Percentiles rank a stretch among this genome's conserved stretches.
Conservation (phyloP, 2,888 invertebrate species). For the Hypolimnas misippus region DNA sequence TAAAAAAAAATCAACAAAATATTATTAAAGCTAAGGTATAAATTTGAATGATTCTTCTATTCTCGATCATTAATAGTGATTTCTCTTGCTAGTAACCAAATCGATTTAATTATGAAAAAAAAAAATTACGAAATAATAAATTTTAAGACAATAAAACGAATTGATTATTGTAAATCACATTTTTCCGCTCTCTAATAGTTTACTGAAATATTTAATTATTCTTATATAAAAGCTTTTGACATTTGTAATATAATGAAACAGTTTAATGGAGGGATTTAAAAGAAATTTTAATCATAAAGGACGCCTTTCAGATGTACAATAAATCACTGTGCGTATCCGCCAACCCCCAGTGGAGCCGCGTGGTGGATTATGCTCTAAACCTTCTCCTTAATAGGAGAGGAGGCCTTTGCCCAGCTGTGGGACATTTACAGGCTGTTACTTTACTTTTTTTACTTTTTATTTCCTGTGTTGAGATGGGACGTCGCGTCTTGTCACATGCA, state of each 20-base stretch:
- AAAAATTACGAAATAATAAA: not conserved
- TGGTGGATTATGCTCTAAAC: too few species aligned
- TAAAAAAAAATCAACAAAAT: not conserved
- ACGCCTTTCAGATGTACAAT: too few species aligned
- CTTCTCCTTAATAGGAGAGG: too few species aligned
- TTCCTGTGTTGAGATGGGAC: too few species aligned
- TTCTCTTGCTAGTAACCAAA: conserved; percentile 2
- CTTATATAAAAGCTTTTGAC: conserved; percentile 15
- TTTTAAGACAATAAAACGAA: conserved; percentile 37
- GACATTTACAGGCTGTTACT: too few species aligned
- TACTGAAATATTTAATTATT: not conserved
- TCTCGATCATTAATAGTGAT: not conserved
- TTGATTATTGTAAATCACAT: conserved; percentile 27
- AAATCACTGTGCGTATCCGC: too few species aligned
- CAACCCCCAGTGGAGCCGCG: too few species aligned
- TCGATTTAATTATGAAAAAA: not conserved
- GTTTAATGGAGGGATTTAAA: conserved; percentile 16
- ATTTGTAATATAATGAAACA: conserved; percentile 3
- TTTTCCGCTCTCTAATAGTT: conserved; percentile 13
- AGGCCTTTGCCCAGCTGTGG: too few species aligned
- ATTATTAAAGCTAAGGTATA: not conserved
- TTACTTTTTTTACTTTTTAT: too few species aligned
- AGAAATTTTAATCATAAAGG: not conserved
- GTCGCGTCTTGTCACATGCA: too few species aligned
- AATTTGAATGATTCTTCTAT: too few species aligned